Percentiles rank a stretch among this genome's conserved stretches.
Conservation (phyloP, 2,113 vertebrate species). For the Micronycteris hirsuta region DNA sequence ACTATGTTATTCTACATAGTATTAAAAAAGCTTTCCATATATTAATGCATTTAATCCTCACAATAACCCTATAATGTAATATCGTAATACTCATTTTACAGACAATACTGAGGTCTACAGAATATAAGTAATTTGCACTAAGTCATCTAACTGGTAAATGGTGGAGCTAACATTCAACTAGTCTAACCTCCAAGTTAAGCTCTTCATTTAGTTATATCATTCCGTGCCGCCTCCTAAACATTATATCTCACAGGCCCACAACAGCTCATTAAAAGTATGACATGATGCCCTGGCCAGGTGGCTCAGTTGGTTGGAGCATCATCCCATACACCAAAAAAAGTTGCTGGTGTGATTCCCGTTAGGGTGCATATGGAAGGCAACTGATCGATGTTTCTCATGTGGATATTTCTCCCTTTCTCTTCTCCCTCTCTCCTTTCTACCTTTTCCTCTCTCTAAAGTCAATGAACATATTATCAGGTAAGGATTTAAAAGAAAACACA, state of each 20-base stretch:
- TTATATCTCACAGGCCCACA: not conserved
- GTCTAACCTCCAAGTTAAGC: not conserved
- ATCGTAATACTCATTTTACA: constrained; percentile 18
- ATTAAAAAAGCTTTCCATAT: constrained; percentile 24
- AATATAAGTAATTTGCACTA: not conserved
- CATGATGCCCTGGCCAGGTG: too few species aligned
- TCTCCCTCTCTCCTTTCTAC: too few species aligned
- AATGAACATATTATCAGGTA: too few species aligned
- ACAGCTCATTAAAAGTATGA: not conserved
- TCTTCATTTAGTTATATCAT: not conserved
- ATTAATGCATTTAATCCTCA: constrained; percentile 12
- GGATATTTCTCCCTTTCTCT: too few species aligned
- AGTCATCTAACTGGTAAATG: not conserved
- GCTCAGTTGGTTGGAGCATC: not conserved
- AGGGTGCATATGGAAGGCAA: too few species aligned
- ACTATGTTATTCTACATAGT: not conserved
- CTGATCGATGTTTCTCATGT: too few species aligned
- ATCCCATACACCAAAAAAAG: too few species aligned
- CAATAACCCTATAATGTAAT: not conserved
- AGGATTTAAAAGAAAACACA: not conserved
- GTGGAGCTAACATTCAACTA: not conserved
- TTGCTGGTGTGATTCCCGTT: too few species aligned
- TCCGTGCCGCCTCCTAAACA: not conserved
- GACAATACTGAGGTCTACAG: not conserved
- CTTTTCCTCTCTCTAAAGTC: too few species aligned